Base-by-base conservation (phyloP, 2,113 vertebrate genomes). In the Origma solitaria region DNA sequence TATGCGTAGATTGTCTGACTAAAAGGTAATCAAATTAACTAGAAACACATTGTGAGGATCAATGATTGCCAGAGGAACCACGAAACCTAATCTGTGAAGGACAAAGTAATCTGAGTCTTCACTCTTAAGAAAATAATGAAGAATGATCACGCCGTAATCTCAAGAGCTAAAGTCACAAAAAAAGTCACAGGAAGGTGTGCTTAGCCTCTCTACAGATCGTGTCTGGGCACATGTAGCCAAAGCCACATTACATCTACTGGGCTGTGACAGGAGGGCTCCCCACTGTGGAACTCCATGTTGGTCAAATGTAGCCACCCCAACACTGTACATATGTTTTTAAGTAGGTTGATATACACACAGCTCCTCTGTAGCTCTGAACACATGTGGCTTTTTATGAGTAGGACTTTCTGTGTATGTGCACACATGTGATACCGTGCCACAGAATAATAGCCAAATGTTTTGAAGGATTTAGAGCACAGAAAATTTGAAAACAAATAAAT, bases 221-320 rank as follows among this genome's bases (percentile, higher is more conserved):
- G 18, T 13, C 27, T 53, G 51, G 13, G 15, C 21, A 53, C 5
- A 9, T 0, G 3, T 3, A 73, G 8, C 11, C 50, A 84, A 62
- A 51, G 6, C 2, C 33, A 12, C 15, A 4, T 60, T 54, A 3
- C 6, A 3, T 42, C 37, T 65, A 5, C 15, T 45, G 17, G 28
- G 10, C n/a, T 75, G 31, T 57, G 31, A 31, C 11, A 47, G 12
- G 7, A 62, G 5, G 8, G 57, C 4, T 61, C 16, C 6, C 7
- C 30, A 25, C 5, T 42, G 12, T 37, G 13, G 13, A 13, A 62
- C 20, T 76, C 25, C 6, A 15, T 40, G 1, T 22, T 76, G 20
- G 2, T 5, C 10, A 56, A 54, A 64, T 50, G 42, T 50, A 22
- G 8, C 15, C 64, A 20, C 8, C 7, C 7, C 25, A 47, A 10